Evolutionary conservation across 1,140 invertebrate species (phyloP).

Genomic region (Drosophila gunungcola): DNA sequence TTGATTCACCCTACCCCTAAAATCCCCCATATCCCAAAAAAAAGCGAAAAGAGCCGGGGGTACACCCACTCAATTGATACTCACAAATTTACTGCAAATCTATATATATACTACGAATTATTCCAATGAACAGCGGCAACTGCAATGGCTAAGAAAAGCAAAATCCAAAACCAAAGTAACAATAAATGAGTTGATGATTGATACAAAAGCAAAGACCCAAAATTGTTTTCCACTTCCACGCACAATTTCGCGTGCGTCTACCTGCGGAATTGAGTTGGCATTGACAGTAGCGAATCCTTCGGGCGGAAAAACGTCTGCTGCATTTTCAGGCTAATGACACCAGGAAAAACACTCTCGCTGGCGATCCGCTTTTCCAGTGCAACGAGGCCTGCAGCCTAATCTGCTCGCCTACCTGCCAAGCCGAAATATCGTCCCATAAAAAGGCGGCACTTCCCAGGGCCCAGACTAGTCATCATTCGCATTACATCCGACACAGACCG

Average conservation of each 20-base stretch:
- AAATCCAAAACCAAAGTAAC: slow-evolving; percentile 56
- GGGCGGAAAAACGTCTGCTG: slow-evolving; percentile 64
- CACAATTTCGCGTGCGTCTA: slow-evolving; percentile 71
- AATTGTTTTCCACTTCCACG: slow-evolving; percentile 49
- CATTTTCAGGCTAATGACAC: slow-evolving; percentile 79
- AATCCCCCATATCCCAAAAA: background rate
- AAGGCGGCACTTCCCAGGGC: slow-evolving; percentile 26
- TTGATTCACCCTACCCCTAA: slow-evolving; percentile 22
- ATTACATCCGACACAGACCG: slow-evolving; percentile 25
- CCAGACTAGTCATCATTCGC: slow-evolving; percentile 56
- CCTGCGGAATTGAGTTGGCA: slow-evolving; percentile 55
- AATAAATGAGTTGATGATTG: slow-evolving; percentile 82
- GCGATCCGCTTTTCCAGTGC: slow-evolving; percentile 53
- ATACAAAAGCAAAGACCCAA: slow-evolving; percentile 59
- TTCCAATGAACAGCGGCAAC: slow-evolving; percentile 47
- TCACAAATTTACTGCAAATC: slow-evolving; percentile 58
- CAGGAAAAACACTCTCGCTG: slow-evolving; percentile 77
- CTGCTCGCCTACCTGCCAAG: slow-evolving; percentile 56
- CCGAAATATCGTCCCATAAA: slow-evolving; percentile 65
- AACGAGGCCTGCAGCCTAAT: slow-evolving; percentile 57
- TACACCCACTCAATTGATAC: slow-evolving; percentile 34
- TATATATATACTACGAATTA: slow-evolving; percentile 56
- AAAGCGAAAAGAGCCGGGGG: slow-evolving; percentile 5
- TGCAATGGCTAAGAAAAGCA: slow-evolving; percentile 34
- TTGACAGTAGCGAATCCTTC: slow-evolving; percentile 54